phyloP scores from a whole-genome alignment of 2,888 invertebrate species.

The Tanypteryx hageni region DNA sequence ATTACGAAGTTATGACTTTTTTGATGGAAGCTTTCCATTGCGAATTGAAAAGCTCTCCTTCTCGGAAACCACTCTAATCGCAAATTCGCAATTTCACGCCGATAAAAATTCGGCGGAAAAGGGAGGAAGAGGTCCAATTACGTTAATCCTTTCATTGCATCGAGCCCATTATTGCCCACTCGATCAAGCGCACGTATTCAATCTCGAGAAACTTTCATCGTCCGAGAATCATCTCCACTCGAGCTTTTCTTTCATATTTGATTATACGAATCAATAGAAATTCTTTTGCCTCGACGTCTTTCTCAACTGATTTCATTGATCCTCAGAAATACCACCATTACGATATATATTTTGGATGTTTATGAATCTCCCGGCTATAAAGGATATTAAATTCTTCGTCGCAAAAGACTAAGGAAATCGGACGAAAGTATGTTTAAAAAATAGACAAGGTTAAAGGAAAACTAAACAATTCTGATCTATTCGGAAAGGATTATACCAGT shows the following conservation, averaged over 20 bases:
- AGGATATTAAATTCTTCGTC: no score
- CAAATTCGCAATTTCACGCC: slow-evolving; percentile 49
- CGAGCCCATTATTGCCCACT: slow-evolving; percentile 2
- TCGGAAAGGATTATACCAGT: no score
- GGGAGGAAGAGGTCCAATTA: background rate
- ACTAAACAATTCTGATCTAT: no score
- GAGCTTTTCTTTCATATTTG: slow-evolving; percentile 27
- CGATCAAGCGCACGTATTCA: background rate
- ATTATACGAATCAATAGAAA: slow-evolving; percentile 25
- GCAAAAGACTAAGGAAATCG: no score
- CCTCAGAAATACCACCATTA: no score
- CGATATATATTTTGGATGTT: no score
- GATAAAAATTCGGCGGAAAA: slow-evolving; percentile 30
- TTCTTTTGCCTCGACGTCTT: background rate
- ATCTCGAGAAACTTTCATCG: slow-evolving; percentile 33
- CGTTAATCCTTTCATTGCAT: background rate
- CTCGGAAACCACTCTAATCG: slow-evolving; percentile 7
- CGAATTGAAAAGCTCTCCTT: background rate
- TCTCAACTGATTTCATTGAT: background rate
- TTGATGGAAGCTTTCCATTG: background rate
- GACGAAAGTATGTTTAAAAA: no score
- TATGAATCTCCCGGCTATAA: no score
- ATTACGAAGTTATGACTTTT: no score
- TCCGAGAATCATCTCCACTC: slow-evolving; percentile 16
- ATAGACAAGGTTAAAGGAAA: no score